Evolutionary conservation across 2,888 invertebrate species (phyloP), one percentile per base, ranked within the genome.

Genomic region (Diogma glabrata): DNA sequence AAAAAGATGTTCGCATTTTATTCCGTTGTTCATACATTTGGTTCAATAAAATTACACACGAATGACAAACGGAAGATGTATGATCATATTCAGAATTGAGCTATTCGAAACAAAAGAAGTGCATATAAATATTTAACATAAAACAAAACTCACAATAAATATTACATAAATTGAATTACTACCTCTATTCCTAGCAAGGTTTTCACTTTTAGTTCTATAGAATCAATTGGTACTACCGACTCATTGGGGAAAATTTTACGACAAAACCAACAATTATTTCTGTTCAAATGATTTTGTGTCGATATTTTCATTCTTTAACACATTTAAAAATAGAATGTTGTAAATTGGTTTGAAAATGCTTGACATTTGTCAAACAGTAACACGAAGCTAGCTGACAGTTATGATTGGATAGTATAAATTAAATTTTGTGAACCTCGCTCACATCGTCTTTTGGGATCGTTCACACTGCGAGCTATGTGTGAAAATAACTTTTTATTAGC

Each of bases 191-290:
- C 43, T 14, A 43, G 43, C 14, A 43, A n/a, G 20, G 20, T 43
- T 9, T 23, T 43, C 20, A 43, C 43, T 43, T 43, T 43, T 43
- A 23, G 43, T 22, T n/a, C 43, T 8, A 43, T 43, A 43, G 22
- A 23, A 22, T 43, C 23, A 8, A 43, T 20, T 9, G 43, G 23
- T 14, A 43, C 43, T 14, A 43, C 43, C n/a, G n/a, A n/a, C 14
- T 43, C 43, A 22, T 43, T 43, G 8, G 7, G 22, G 22, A 22
- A 20, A n/a, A 23, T 22, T 22, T 43, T 43, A 14, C 43, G 43
- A 12, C 43, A 43, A 22, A 43, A 43, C 14, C 43, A 20, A 43
- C 43, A 43, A 43, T n/a, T n/a, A n/a, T n/a, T n/a, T n/a, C n/a
- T n/a, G n/a, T n/a, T n/a, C n/a, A n/a, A n/a, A n/a, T n/a, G n/a